These are phyloP conservation scores for Brachionus paranguensis DNA, from an alignment of 1,140 invertebrate genomes.

Conservation along the genomic window DNA sequence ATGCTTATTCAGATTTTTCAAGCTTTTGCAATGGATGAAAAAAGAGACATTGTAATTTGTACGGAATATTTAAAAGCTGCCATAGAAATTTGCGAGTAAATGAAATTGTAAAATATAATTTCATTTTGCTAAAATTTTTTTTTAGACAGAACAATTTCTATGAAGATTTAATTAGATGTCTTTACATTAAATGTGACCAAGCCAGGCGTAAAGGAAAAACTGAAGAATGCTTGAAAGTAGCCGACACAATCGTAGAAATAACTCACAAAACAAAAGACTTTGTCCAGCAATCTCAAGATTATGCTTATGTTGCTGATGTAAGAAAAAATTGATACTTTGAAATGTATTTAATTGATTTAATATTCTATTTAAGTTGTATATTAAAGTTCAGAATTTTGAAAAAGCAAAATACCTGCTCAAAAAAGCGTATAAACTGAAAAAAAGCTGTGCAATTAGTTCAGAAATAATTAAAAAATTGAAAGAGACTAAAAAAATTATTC, in stretches of 20 bases:
- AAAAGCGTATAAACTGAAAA: conserved; percentile 32
- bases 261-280: conserved; percentile 27
- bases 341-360: not conserved
- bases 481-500: conserved; percentile 9
- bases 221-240: conserved; percentile 20
- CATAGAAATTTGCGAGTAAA: conserved; percentile 30
- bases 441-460: not conserved
- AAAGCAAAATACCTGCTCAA: conserved; percentile 28
- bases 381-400: conserved; percentile 37
- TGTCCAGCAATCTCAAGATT: conserved; percentile 37
- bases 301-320: conserved; percentile 27
- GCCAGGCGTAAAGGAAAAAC: conserved; percentile 18
- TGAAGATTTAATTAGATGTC: conserved; percentile 33
- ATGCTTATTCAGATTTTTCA: not conserved
- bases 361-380: conserved; percentile 7
- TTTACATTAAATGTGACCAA: conserved; percentile 39
- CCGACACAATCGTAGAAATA: conserved; percentile 21
- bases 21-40: conserved; percentile 40
- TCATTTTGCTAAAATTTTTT: not conserved
- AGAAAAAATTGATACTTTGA: not conserved
- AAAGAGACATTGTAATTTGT: conserved; percentile 32
- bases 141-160: not conserved
- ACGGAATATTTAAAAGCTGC: conserved; percentile 26
- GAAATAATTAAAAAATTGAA: conserved; percentile 15
- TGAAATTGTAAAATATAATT: not conserved